Conservation (phyloP, 2,797 vertebrate species). For the Helicolenus hilgendorfi region DNA sequence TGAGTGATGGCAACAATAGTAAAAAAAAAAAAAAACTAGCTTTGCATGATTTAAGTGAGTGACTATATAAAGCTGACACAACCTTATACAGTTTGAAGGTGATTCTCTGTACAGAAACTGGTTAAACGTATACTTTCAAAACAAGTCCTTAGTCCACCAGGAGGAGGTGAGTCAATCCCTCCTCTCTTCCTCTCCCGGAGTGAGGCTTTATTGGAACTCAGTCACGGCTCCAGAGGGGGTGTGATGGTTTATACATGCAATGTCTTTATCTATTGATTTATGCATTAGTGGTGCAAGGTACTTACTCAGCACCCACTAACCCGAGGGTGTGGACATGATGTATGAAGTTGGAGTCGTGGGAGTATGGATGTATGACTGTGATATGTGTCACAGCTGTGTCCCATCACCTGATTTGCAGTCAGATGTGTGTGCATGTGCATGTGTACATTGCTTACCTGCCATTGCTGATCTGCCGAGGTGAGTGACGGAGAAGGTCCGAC, state of each 20-base stretch:
- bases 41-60: not conserved
- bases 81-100: not conserved
- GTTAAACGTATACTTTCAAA: slow-evolving; percentile 1
- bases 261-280: slow-evolving; percentile 73
- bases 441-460: slow-evolving; percentile 92
- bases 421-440: not conserved
- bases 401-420: slow-evolving; percentile 38
- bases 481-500: slow-evolving; percentile 95
- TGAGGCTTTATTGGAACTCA: slow-evolving; percentile 49
- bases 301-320: slow-evolving; percentile 72
- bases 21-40: not conserved
- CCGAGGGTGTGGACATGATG: slow-evolving; percentile 62
- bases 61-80: not conserved
- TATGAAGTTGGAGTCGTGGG: slow-evolving; percentile 34
- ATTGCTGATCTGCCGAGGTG: slow-evolving; percentile 96
- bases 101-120: not conserved
- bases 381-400: slow-evolving; percentile 42
- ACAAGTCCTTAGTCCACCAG: not conserved
- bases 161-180: slow-evolving; percentile 42
- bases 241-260: slow-evolving; percentile 78
- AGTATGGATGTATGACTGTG: slow-evolving; percentile 38
- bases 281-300: slow-evolving; percentile 51
- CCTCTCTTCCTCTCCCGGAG: slow-evolving; percentile 5
- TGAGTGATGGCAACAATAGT: not conserved
- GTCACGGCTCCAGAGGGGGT: slow-evolving; percentile 51